These are phyloP conservation scores for Eupristina koningsbergeri DNA, from an alignment of 1,140 invertebrate species.

Conservation along the genomic window DNA sequence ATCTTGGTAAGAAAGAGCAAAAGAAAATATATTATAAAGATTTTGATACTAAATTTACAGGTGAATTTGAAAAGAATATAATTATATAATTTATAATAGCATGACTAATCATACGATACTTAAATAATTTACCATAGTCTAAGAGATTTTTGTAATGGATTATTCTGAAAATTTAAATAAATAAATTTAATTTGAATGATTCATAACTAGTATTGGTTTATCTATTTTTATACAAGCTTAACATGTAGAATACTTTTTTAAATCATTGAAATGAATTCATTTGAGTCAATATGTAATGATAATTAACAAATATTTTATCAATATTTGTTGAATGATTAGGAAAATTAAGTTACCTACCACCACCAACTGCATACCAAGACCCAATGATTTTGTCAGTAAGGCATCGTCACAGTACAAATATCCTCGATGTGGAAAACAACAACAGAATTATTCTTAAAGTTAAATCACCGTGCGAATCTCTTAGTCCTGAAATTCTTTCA, in stretches of 20 bases:
- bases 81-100: too few relatives aligned
- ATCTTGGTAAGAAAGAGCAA: not conserved
- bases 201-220: too few relatives aligned
- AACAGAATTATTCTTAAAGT: conserved; percentile 68
- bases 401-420: conserved; percentile 34
- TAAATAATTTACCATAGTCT: too few relatives aligned
- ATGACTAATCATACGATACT: too few relatives aligned
- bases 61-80: not conserved
- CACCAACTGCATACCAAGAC: conserved; percentile 70
- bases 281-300: not conserved
- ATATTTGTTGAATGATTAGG: conserved; percentile 46
- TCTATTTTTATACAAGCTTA: not conserved
- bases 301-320: conserved; percentile 16
- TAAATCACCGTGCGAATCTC: conserved; percentile 50
- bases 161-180: too few relatives aligned
- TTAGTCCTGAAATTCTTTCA: conserved; percentile 40
- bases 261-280: not conserved
- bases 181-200: too few relatives aligned
- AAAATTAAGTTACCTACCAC: conserved; percentile 54
- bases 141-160: too few relatives aligned
- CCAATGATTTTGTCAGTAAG: conserved; percentile 60
- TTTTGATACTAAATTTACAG: too few relatives aligned
- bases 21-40: too few relatives aligned
- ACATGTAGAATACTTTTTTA: not conserved
- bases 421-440: conserved; percentile 68